Evolutionary conservation across 2,888 invertebrate genomes (phyloP).

Genomic region (Ophion obscuratus): DNA sequence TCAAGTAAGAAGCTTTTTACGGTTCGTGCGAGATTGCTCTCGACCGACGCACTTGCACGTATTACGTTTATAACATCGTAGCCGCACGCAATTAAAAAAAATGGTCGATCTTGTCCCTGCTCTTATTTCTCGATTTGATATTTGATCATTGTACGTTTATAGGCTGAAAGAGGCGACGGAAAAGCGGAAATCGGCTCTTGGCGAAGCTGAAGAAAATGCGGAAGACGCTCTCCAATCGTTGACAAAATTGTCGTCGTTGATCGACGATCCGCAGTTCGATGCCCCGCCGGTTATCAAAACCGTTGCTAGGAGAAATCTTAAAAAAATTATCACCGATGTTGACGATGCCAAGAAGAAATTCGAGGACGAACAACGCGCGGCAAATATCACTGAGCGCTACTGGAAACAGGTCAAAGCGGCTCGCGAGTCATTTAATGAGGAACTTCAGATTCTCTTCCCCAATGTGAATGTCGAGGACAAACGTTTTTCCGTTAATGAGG

Average conservation of each 20-base stretch:
- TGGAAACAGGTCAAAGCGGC: constrained; percentile 91
- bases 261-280: constrained; percentile 83
- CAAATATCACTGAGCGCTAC: constrained; percentile 90
- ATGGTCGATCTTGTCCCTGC: neutral
- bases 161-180: constrained; percentile 86
- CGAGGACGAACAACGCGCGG: constrained; percentile 86
- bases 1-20: neutral
- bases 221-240: constrained; percentile 85
- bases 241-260: constrained; percentile 82
- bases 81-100: neutral
- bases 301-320: constrained; percentile 79
- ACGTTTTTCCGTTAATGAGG: constrained; percentile 86
- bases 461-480: constrained; percentile 89
- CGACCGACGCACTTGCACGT: neutral
- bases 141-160: constrained; percentile 1
- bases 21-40: no score
- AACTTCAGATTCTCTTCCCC: constrained; percentile 90
- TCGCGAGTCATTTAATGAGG: constrained; percentile 87
- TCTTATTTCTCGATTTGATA: neutral
- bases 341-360: constrained; percentile 86
- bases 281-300: constrained; percentile 81
- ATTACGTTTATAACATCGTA: neutral
- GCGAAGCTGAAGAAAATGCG: constrained; percentile 87
- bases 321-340: constrained; percentile 86
- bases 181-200: constrained; percentile 86